Base-by-base conservation (phyloP, 2,888 invertebrate species). In the Cephus spinipes region DNA sequence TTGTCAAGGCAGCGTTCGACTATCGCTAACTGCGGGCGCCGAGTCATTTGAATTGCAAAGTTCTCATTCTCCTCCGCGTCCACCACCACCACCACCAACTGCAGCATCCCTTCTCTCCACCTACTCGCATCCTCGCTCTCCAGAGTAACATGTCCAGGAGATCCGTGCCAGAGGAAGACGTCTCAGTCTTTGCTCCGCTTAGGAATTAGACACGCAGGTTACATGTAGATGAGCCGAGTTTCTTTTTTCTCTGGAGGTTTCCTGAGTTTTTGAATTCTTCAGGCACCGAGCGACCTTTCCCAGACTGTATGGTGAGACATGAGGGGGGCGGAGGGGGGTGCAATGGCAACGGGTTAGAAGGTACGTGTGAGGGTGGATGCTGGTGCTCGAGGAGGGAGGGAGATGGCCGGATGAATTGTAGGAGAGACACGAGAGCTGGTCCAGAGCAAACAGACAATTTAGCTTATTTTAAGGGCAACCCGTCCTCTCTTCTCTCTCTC, bases 21-120 rank as follows among this genome's bases (percentile, higher is more conserved):
- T 78, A 79, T 75, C 79, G 80, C 40, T 32, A 32, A n/a, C 77
- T 74, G 55, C 69, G 75, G 33, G 79, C 79, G 79, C 69, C 55
- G 55, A 55, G 23, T 55, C 82, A 87, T 90, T 90, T 90, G 89
- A 90, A 90, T 90, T 90, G 90, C 90, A 88, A 90, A 90, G 83
- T 75, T 55, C 69, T 69, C 55, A 69, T 69, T 35, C 75, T 30
- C 33, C 9, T 32, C 74, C 74, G 31, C 34, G 34, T 74, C 55
- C 68, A 32, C 36, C 6, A 9, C 74, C n/a, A 9, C 74, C n/a
- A 12, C 12, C 32, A 36, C 30, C 31, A 68, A 55, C 31, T 15
- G 30, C 30, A 33, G 75, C 32, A 68, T 69, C 75, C 55, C 55
- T 55, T 55, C 55, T 23, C 55, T 55, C 55, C 55, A 55, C 2